Base-by-base conservation (phyloP, 1,140 invertebrate species). In the Hyphantria cunea region DNA sequence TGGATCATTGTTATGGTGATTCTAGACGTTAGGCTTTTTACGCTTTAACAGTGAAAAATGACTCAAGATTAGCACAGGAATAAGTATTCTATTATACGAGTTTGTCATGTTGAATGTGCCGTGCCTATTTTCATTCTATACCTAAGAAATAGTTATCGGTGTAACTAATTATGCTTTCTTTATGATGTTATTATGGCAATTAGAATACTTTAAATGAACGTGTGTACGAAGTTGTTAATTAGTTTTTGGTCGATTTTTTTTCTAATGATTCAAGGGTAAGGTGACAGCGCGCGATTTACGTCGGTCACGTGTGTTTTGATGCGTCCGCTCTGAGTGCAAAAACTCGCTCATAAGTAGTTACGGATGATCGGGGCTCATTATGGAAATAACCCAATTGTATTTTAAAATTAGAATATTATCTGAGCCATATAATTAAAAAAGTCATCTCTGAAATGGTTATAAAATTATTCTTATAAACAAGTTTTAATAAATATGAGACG, bases 1-100 rank as follows among this genome's bases (percentile, higher is more conserved):
- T 68, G 56, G 64, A 80, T 81, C 67, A 87, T 87, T 87, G 81
- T 89, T 82, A 84, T 85, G 84, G 68, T 82, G 78, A 86, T 87
- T 61, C 52, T 63, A 74, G 67, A 72, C 70, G 70, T 72, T 71
- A 71, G 68, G 70, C 47, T 75, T 70, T 60, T 74, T 68, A 66
- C 42, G 49, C 61, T 66, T 76, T 72, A 76, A 64, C 10, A 77
- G 64, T 63, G 73, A 66, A 68, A 82, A 83, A 84, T 66, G 66
- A 76, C 72, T 67, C 62, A 34, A 77, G 74, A 88, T 86, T 80
- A 77, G 79, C 81, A n/a, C n/a, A 73, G 78, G 84, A 86, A 81
- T 79, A 76, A 80, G 67, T 54, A 71, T 79, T 76, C 71, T 80
- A 80, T 80, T 78, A 72, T 58, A n/a, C n/a, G n/a, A 25, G 17